Evolutionary conservation across 2,113 vertebrate species (phyloP).

Genomic region (Charina bottae): DNA sequence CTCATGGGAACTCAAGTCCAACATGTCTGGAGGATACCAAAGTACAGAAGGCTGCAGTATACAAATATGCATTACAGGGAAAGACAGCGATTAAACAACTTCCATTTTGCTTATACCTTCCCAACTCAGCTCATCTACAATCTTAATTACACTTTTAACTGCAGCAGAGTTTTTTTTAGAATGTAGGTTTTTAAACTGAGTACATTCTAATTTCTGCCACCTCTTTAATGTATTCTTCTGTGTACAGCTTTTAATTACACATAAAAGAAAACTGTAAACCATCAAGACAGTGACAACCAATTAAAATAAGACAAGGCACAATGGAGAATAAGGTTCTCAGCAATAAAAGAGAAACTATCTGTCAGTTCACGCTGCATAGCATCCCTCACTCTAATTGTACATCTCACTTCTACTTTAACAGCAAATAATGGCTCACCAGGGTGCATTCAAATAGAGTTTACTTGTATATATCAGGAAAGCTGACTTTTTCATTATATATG

Average conservation of each 20-base stretch:
- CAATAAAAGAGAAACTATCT: not conserved
- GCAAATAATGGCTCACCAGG: not conserved
- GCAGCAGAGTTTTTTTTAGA: conserved; percentile 12
- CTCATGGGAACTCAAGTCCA: not conserved
- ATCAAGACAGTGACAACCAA: conserved; percentile 13
- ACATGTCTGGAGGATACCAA: not conserved
- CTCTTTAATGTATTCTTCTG: not conserved
- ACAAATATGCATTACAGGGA: not conserved
- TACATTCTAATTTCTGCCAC: not conserved
- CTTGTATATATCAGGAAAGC: not conserved
- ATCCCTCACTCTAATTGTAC: not conserved
- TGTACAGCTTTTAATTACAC: conserved; percentile 7
- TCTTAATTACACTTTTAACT: conserved; percentile 17
- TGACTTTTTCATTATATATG: not conserved
- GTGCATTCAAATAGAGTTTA: not conserved
- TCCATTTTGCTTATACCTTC: not conserved
- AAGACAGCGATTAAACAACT: not conserved
- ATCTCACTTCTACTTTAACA: not conserved
- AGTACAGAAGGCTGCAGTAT: not conserved
- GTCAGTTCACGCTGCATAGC: not conserved
- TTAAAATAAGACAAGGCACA: not conserved
- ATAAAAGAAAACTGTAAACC: conserved; percentile 7
- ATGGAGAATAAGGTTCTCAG: not conserved
- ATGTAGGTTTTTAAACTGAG: not conserved
- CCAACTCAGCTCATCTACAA: not conserved